Conservation (phyloP, 2,113 vertebrate genomes). For the Datnioides undecimradiatus region DNA sequence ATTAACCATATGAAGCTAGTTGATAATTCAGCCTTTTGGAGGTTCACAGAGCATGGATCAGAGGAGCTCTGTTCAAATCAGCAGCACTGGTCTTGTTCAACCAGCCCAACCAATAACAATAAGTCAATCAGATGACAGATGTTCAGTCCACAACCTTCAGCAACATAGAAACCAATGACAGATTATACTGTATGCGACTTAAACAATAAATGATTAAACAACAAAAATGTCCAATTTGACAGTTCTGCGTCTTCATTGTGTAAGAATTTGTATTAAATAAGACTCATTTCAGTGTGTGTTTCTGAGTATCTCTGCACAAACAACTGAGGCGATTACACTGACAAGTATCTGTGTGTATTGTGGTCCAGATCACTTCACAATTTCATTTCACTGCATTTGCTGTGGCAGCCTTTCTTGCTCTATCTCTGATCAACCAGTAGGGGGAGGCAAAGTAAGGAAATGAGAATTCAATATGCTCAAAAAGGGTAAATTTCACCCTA, state of each 20-base stretch:
- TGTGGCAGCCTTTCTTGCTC: neutral
- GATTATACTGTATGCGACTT: conserved; percentile 84
- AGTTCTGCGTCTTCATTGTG: conserved; percentile 22
- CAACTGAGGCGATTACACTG: neutral
- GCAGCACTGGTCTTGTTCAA: conserved; percentile 48
- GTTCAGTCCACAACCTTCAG: conserved; percentile 75
- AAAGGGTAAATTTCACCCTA: neutral
- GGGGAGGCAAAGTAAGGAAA: neutral
- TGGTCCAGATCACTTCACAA: neutral
- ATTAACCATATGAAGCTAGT: conserved; percentile 33
- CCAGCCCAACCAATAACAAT: conserved; percentile 51
- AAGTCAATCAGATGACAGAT: conserved; percentile 46
- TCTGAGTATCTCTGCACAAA: conserved; percentile 5
- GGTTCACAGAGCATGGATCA: conserved; percentile 40
- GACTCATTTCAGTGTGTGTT: neutral
- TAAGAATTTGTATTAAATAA: neutral
- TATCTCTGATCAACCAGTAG: neutral
- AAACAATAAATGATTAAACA: conserved; percentile 79
- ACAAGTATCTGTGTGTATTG: neutral
- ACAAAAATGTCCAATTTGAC: conserved; percentile 78
- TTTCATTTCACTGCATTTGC: neutral
- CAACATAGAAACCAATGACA: conserved; percentile 79
- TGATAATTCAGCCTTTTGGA: conserved; percentile 23
- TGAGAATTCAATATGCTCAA: neutral
- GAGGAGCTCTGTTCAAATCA: conserved; percentile 42